phyloP scores from a whole-genome alignment of 2,888 invertebrate species.

The Tiliacea aurago region DNA sequence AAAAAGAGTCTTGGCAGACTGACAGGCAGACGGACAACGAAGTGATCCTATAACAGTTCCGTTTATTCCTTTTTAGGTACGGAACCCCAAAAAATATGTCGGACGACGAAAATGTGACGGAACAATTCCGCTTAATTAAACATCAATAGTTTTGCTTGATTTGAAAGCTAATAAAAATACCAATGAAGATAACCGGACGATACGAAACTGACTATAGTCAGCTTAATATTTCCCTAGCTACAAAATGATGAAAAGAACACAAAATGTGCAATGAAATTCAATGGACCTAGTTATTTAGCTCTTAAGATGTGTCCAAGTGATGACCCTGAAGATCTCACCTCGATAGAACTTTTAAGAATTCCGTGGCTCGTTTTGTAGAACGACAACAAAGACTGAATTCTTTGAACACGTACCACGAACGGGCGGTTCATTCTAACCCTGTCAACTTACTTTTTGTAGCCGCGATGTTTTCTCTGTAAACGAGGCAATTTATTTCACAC shows the following conservation, averaged over 20 bases:
- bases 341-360: conserved; percentile 75
- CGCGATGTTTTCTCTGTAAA: conserved; percentile 68
- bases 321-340: conserved; percentile 74
- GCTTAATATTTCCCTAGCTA: background rate
- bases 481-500: conserved; percentile 73
- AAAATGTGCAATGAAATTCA: conserved; percentile 22
- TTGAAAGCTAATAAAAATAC: conserved; percentile 21
- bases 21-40: too few species aligned
- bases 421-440: conserved; percentile 79
- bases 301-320: conserved; percentile 58
- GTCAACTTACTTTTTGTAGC: conserved; percentile 73
- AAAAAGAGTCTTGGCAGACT: too few species aligned
- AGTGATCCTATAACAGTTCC: too few species aligned
- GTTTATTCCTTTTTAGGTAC: too few species aligned
- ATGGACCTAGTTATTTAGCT: conserved; percentile 31
- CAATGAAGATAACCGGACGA: background rate
- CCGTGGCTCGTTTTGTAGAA: conserved; percentile 72
- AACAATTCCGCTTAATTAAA: conserved; percentile 29
- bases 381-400: conserved; percentile 81
- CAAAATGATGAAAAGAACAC: conserved; percentile 15
- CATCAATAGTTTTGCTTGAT: conserved; percentile 29
- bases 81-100: conserved; percentile 22
- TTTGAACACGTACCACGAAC: conserved; percentile 76
- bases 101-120: too few species aligned
- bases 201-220: background rate